Conservation (phyloP, 2,113 vertebrate species). For the Oncorhynchus tshawytscha region DNA sequence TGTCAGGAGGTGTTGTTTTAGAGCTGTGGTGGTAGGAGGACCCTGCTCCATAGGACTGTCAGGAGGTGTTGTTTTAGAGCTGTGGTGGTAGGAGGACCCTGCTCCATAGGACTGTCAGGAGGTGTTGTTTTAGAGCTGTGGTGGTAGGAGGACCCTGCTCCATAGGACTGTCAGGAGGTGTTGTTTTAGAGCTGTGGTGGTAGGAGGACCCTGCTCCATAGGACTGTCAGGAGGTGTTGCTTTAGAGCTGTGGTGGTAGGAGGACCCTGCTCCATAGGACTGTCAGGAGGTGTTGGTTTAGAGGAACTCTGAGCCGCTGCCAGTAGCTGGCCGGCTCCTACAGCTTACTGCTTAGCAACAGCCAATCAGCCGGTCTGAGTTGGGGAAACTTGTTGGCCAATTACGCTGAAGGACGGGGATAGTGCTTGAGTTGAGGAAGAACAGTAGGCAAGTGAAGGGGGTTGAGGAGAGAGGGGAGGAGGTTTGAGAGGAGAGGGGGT, state of each 20-base stretch:
- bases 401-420: constrained; percentile 60
- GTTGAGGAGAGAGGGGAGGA: neutral
- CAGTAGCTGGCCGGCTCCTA: constrained; percentile 60
- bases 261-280: neutral
- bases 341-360: constrained; percentile 82
- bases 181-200: too few relatives aligned
- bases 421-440: constrained; percentile 69
- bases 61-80: too few relatives aligned
- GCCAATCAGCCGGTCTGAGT: constrained; percentile 67
- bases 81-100: too few relatives aligned
- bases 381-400: constrained; percentile 67
- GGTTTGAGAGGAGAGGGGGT: neutral
- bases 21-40: too few relatives aligned
- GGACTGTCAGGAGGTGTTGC: neutral
- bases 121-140: too few relatives aligned
- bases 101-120: too few relatives aligned
- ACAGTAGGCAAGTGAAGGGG: neutral
- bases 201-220: too few relatives aligned
- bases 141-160: too few relatives aligned
- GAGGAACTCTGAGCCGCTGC: constrained; percentile 52
- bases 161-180: too few relatives aligned
- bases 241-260: neutral
- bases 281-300: neutral
- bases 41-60: too few relatives aligned
- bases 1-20: too few relatives aligned